Conservation (phyloP, 2,797 vertebrate species). For the Ctenochaetus hawaiiensis region DNA sequence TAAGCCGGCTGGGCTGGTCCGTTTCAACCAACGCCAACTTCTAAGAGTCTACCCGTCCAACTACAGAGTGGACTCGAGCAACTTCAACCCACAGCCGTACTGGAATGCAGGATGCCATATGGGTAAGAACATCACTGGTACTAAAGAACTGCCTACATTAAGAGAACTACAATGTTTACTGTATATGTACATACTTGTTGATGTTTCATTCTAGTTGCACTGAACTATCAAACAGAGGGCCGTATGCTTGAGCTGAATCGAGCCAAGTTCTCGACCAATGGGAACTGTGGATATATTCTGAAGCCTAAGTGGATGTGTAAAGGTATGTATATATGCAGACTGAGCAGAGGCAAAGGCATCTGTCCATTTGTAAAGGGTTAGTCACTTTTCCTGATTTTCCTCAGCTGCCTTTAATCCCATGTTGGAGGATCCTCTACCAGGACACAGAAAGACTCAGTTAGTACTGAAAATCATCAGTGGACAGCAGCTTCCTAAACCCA, state of each 20-base stretch:
- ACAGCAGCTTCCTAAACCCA: constrained; percentile 96
- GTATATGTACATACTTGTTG: not conserved
- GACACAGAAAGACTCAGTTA: constrained; percentile 92
- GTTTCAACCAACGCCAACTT: constrained; percentile 95
- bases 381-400: not conserved
- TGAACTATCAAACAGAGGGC: constrained; percentile 97
- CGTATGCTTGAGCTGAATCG: constrained; percentile 94
- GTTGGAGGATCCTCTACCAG: constrained; percentile 91
- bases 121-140: constrained; percentile 77
- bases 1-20: constrained; percentile 89
- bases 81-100: constrained; percentile 96
- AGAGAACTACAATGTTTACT: not conserved
- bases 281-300: constrained; percentile 94
- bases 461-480: constrained; percentile 95
- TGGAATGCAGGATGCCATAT: constrained; percentile 97
- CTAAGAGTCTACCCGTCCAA: constrained; percentile 95
- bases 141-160: not conserved
- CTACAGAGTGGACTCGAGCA: constrained; percentile 96
- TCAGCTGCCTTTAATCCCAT: constrained; percentile 94
- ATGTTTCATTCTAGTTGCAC: constrained; percentile 85
- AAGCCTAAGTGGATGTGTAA: constrained; percentile 94
- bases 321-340: constrained; percentile 80
- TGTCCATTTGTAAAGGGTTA: not conserved
- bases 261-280: constrained; percentile 94
- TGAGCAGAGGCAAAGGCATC: not conserved